A percentile compares a stretch with the other conserved stretches of the same genome.
Evolutionary conservation across 2,113 vertebrate species (phyloP).

Genomic region (Tretioscincus oriximinensis): DNA sequence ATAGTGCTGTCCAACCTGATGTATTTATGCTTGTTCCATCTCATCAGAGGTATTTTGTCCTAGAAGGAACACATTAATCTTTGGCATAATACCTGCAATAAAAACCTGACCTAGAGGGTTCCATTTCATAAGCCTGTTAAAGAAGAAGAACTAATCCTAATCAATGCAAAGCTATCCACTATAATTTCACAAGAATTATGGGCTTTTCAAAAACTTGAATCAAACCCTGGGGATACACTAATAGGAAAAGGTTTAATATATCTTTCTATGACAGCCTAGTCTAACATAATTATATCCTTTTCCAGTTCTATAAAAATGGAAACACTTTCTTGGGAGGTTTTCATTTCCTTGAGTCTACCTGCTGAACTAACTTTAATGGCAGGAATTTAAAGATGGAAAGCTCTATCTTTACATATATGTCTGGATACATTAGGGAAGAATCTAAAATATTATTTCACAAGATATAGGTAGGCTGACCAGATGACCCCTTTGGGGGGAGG

Average conservation of each 20-base stretch:
- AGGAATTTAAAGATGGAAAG: neutral
- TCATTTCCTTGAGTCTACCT: neutral
- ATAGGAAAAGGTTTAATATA: neutral
- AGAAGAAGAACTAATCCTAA: neutral
- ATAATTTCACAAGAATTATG: neutral
- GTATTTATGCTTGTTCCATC: neutral
- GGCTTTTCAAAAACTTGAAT: neutral
- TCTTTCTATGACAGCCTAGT: neutral
- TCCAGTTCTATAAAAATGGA: neutral
- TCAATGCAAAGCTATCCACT: neutral
- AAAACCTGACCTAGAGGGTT: neutral
- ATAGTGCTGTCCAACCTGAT: neutral
- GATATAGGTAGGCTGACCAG: too few species aligned
- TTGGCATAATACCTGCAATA: neutral
- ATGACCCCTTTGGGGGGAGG: too few species aligned
- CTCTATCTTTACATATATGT: too few species aligned
- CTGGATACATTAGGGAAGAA: too few species aligned
- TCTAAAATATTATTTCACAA: too few species aligned
- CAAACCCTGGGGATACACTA: neutral
- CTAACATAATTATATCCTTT: neutral
- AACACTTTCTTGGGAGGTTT: neutral
- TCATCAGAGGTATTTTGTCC: neutral
- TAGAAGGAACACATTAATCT: slow-evolving; percentile 2
- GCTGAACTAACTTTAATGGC: too few species aligned
- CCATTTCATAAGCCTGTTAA: neutral